Evolutionary conservation across 2,888 invertebrate genomes (phyloP), one percentile per base, ranked within the genome.

Genomic region (Bugula neritina): DNA sequence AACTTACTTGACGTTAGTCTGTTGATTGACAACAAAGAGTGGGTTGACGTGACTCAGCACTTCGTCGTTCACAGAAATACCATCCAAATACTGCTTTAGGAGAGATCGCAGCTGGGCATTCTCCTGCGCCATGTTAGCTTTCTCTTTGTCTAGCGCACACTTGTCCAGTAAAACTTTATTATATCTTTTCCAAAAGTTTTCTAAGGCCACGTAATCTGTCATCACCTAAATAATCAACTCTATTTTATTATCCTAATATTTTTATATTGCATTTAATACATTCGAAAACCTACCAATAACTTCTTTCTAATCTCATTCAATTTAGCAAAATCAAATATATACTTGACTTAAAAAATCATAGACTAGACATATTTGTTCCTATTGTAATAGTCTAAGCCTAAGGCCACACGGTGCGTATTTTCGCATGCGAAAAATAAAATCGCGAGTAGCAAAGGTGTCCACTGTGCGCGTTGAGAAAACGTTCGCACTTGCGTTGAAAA

Each of bases 161-260:
- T 86, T 86, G 78, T 88, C 89, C 63, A 88, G 81, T 27, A 86
- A 78, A 0, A 87, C 87, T 74, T 87, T 86, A 80, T 89, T 89
- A 72, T 86, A 88, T 17, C 88, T 86, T 73, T 87, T 84, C 87
- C 92, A 89, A 80, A 92, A 91, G 76, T 89, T 89, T 75, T 90
- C 89, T 86, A 92, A 73, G 0, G 79, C 74, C 21, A 76, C 73
- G 75, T 83, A 84, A 72, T 83, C 80, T 72, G 82, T 80, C 82
- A 84, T 83, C 54, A 81, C 78, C 81, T 83, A 73, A 2, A n/a
- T n/a, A n/a, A n/a, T n/a, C n/a, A n/a, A n/a, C n/a, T n/a, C n/a
- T n/a, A n/a, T n/a, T n/a, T n/a, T n/a, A n/a, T n/a, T n/a, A n/a
- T n/a, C n/a, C n/a, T n/a, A n/a, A n/a, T n/a, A n/a, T n/a, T n/a